A percentile compares a stretch with the other conserved stretches of the same genome.
phyloP scores from a whole-genome alignment of 1,140 invertebrate species.

The Hyles vespertilio region DNA sequence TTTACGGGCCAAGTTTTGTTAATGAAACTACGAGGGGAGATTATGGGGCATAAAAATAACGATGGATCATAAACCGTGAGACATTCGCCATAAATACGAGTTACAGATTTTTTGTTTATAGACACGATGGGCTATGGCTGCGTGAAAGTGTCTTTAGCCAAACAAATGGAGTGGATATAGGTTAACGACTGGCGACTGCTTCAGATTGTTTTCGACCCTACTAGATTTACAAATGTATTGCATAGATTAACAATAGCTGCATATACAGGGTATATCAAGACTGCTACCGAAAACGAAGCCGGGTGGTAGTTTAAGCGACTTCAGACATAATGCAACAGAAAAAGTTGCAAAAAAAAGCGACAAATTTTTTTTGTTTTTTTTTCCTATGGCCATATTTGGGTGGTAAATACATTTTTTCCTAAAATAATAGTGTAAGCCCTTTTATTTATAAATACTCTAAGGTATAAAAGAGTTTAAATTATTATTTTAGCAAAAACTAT shows the following conservation, averaged over 20 bases:
- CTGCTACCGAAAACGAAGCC: too few species aligned
- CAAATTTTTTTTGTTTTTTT: too few species aligned
- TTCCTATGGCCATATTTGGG: too few species aligned
- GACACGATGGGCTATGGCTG: slow-evolving; percentile 10
- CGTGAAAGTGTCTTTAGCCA: slow-evolving; percentile 4
- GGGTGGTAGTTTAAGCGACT: too few species aligned
- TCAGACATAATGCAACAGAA: too few species aligned
- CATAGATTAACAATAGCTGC: not conserved
- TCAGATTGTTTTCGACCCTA: slow-evolving; percentile 5
- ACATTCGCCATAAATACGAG: slow-evolving; percentile 20
- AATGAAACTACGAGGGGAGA: slow-evolving; percentile 25
- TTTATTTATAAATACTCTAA: too few species aligned
- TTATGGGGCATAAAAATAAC: slow-evolving; percentile 33
- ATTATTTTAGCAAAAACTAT: too few species aligned
- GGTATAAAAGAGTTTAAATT: too few species aligned
- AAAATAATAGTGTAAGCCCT: too few species aligned
- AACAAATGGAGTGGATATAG: slow-evolving; percentile 11
- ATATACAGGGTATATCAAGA: too few species aligned
- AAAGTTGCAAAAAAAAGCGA: too few species aligned
- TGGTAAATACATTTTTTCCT: too few species aligned
- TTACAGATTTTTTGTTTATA: slow-evolving; percentile 18
- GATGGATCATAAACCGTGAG: slow-evolving; percentile 26
- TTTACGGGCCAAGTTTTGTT: slow-evolving; percentile 23
- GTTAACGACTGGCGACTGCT: slow-evolving; percentile 12
- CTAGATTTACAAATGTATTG: not conserved